These are phyloP conservation scores for Eulemur macaco DNA, from an alignment of 2,113 vertebrate species.

Conservation along the genomic window DNA sequence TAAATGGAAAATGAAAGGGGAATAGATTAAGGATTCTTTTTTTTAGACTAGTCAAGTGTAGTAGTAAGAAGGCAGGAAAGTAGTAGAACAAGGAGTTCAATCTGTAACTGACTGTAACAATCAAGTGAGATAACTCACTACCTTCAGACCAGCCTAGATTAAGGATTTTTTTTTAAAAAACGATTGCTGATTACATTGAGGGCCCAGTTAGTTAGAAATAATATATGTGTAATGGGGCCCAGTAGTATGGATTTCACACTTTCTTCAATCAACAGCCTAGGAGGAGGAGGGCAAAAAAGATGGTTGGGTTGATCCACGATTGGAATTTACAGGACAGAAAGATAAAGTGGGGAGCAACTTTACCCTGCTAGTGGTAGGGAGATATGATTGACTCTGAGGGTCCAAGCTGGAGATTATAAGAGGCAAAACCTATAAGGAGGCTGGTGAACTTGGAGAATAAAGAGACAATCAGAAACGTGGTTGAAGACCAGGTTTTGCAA, in stretches of 20 bases:
- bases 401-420: background rate
- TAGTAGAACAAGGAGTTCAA: too few species aligned
- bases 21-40: slow-evolving; percentile 8
- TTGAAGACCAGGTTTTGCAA: slow-evolving; percentile 42
- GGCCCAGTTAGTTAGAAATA: background rate
- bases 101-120: too few species aligned
- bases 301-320: background rate
- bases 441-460: slow-evolving; percentile 34
- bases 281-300: background rate
- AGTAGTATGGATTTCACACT: slow-evolving; percentile 45
- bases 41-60: too few species aligned
- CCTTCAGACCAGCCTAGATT: too few species aligned
- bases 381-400: background rate
- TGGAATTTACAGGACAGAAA: slow-evolving; percentile 30
- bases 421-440: slow-evolving; percentile 23
- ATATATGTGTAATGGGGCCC: background rate
- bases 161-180: background rate
- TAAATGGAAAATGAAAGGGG: slow-evolving; percentile 30
- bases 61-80: too few species aligned
- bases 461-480: slow-evolving; percentile 12
- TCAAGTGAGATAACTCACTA: too few species aligned
- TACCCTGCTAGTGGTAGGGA: background rate
- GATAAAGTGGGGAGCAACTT: slow-evolving; percentile 2
- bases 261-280: background rate
- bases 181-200: background rate